These are phyloP conservation scores for Conchocele bisecta DNA, from an alignment of 2,888 invertebrate species.

Conservation along the genomic window DNA sequence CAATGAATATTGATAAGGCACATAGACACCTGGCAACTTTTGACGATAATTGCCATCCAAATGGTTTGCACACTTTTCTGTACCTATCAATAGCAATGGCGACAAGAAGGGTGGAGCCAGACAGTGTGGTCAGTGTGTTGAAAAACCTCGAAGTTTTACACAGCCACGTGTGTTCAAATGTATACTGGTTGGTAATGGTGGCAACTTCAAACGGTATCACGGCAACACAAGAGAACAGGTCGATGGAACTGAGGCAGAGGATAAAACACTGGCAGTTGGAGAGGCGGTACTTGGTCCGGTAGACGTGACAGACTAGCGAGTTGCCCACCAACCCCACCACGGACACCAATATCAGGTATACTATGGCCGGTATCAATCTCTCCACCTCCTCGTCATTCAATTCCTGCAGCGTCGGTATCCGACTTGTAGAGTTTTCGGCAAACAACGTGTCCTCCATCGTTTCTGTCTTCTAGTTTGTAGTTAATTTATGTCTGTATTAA, in stretches of 20 bases:
- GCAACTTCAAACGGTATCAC: conserved; percentile 60
- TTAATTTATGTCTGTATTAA: too few species aligned
- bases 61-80: conserved; percentile 67
- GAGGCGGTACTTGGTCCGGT: conserved; percentile 49
- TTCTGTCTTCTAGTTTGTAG: too few species aligned
- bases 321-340: conserved; percentile 57
- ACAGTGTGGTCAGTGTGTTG: conserved; percentile 52
- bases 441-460: too few species aligned
- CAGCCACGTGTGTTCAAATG: conserved; percentile 44
- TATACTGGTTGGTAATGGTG: conserved; percentile 53
- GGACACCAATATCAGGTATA: conserved; percentile 48
- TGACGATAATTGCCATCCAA: conserved; percentile 62
- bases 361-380: conserved; percentile 54
- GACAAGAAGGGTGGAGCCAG: conserved; percentile 50
- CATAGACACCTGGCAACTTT: conserved; percentile 54
- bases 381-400: conserved; percentile 48
- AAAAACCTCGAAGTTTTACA: conserved; percentile 57
- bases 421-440: too few species aligned
- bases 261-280: conserved; percentile 62
- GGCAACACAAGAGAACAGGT: conserved; percentile 57
- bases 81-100: conserved; percentile 66
- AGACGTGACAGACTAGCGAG: conserved; percentile 57
- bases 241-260: conserved; percentile 53
- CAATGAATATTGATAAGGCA: conserved; percentile 34
- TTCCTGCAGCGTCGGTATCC: conserved; percentile 16